These are phyloP conservation scores for Pavo muticus DNA, from an alignment of 2,113 vertebrate genomes.

Conservation along the genomic window DNA sequence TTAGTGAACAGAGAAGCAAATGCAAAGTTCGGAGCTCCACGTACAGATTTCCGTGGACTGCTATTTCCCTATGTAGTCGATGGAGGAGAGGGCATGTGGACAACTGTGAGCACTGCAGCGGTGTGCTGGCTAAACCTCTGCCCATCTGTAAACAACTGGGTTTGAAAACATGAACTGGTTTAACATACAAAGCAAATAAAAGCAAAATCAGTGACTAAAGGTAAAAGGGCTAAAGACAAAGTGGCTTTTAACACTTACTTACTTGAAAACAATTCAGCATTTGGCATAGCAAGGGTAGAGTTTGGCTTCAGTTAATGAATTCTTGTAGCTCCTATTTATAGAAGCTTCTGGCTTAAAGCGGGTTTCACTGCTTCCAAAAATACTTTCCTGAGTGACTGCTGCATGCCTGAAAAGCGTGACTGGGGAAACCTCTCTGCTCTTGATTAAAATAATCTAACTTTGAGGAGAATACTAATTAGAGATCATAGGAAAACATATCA, in stretches of 20 bases:
- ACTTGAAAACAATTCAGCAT: conserved; percentile 20
- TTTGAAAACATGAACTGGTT: not conserved
- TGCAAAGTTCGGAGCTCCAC: not conserved
- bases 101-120: fast-evolving
- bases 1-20: not conserved
- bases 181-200: not conserved
- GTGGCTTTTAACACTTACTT: not conserved
- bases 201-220: conserved; percentile 10
- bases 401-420: conserved; percentile 63
- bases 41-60: not conserved
- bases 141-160: not conserved
- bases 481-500: conserved; percentile 58
- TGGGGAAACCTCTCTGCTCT: conserved; percentile 68
- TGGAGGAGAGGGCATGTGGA: not conserved
- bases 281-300: not conserved
- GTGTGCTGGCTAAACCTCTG: not conserved
- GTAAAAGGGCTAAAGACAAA: not conserved
- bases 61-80: not conserved
- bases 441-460: conserved; percentile 73
- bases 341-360: conserved; percentile 67
- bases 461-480: conserved; percentile 77
- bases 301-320: conserved; percentile 39
- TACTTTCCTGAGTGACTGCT: conserved; percentile 66
- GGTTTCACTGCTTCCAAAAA: conserved; percentile 69
- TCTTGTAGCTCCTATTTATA: conserved; percentile 42